A percentile compares a stretch with the other conserved stretches of the same genome.
Conservation (phyloP, 2,113 vertebrate genomes). For the Tangachromis dhanisi region DNA sequence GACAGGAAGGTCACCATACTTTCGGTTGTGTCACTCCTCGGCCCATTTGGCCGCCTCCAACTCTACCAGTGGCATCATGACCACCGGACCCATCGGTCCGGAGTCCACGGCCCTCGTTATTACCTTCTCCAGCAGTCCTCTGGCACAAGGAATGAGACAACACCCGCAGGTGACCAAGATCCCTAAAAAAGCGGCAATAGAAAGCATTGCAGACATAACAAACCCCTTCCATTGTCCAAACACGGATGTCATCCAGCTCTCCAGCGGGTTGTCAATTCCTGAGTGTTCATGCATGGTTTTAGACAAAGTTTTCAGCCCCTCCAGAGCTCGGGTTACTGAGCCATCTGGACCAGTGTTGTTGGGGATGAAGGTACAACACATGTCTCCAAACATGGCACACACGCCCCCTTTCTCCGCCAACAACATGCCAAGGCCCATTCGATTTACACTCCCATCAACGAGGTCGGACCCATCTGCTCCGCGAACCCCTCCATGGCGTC, state of each 20-base stretch:
- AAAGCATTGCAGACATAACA: not conserved
- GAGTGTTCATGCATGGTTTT: not conserved
- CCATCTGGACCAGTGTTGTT: not conserved
- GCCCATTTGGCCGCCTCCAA: fast-evolving
- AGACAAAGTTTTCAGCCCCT: not conserved
- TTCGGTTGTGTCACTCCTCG: not conserved
- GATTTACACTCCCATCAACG: not conserved
- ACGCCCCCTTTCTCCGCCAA: fast-evolving
- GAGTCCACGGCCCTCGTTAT: not conserved
- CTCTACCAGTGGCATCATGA: not conserved
- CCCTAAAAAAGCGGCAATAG: not conserved
- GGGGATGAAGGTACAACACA: not conserved
- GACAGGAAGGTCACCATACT: not conserved
- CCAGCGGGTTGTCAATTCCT: not conserved
- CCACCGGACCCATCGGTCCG: fast-evolving
- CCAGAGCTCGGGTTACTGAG: not conserved
- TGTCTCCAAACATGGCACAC: not conserved
- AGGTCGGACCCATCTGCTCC: fast-evolving
- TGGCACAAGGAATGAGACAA: not conserved
- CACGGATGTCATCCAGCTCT: not conserved
- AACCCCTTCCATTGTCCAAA: not conserved
- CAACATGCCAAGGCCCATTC: not conserved
- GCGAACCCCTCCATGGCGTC: not conserved
- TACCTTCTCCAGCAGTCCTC: not conserved
- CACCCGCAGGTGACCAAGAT: not conserved